These are phyloP conservation scores for Tipula lateralis DNA, from an alignment of 2,888 invertebrate species.

Conservation along the genomic window DNA sequence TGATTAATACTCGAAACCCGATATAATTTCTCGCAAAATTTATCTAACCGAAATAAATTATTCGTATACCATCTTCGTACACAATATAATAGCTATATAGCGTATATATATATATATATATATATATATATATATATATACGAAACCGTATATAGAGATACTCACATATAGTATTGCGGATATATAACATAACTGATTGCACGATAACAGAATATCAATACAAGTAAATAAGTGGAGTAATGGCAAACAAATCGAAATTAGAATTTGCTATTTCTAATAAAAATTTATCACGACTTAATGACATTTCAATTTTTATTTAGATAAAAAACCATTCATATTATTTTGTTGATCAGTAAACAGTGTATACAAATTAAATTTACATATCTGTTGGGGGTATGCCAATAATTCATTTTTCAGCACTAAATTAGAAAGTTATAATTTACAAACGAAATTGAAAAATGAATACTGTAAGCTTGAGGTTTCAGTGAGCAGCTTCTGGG, in stretches of 20 bases:
- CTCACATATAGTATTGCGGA: background rate
- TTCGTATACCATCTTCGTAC: background rate
- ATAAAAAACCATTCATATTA: no score
- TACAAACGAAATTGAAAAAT: no score
- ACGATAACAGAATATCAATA: slow-evolving; percentile 20
- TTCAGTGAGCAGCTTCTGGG: no score
- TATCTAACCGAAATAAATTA: slow-evolving; percentile 24
- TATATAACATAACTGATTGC: slow-evolving; percentile 9
- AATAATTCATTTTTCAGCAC: no score
- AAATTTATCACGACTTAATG: slow-evolving; percentile 11
- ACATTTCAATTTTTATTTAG: background rate
- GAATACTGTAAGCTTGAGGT: no score
- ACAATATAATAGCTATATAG: no score
- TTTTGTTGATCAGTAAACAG: no score
- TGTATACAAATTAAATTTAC: no score
- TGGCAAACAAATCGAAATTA: background rate
- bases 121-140: background rate
- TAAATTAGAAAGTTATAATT: no score
- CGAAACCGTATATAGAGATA: background rate
- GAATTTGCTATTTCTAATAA: background rate
- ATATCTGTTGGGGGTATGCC: no score
- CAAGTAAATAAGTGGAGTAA: background rate
- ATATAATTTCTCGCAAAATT: background rate
- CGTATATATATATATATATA: background rate
- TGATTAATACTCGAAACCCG: slow-evolving; percentile 24